phyloP scores from a whole-genome alignment of 2,113 vertebrate species.

The Paralichthys olivaceus region DNA sequence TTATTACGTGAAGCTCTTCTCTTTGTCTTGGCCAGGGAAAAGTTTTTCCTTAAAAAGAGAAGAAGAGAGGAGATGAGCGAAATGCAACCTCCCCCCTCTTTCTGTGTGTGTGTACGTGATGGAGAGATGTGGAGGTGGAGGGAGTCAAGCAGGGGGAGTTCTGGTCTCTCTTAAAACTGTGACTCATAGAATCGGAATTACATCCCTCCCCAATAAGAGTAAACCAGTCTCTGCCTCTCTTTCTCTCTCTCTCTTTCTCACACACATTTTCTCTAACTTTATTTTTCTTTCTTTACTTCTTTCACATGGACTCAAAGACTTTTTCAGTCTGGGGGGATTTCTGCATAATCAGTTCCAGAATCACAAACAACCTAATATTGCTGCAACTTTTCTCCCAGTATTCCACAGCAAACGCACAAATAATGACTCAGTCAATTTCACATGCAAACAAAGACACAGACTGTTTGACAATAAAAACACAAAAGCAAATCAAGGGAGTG shows the following conservation, averaged over 20 bases:
- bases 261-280: slow-evolving; percentile 14
- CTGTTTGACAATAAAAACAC: neutral
- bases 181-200: slow-evolving; percentile 79
- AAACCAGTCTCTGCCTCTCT: slow-evolving; percentile 48
- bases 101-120: slow-evolving; percentile 34
- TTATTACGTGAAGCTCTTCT: slow-evolving; percentile 49
- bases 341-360: slow-evolving; percentile 57
- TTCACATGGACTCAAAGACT: slow-evolving; percentile 61
- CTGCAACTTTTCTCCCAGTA: slow-evolving; percentile 13
- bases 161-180: slow-evolving; percentile 72
- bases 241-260: slow-evolving; percentile 10
- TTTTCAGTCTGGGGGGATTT: slow-evolving; percentile 56
- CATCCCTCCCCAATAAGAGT: slow-evolving; percentile 58
- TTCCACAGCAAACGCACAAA: slow-evolving; percentile 10
- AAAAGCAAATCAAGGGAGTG: neutral
- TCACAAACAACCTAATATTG: slow-evolving; percentile 37
- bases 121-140: slow-evolving; percentile 42
- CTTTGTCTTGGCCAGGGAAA: slow-evolving; percentile 54
- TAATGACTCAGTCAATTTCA: neutral
- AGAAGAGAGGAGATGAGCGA: slow-evolving; percentile 41
- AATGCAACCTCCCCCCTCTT: neutral
- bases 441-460: neutral
- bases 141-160: slow-evolving; percentile 35
- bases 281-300: slow-evolving; percentile 31
- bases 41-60: slow-evolving; percentile 80